These are phyloP conservation scores for Etheostoma nigrum DNA, from an alignment of 2,797 vertebrate species.

Conservation along the genomic window DNA sequence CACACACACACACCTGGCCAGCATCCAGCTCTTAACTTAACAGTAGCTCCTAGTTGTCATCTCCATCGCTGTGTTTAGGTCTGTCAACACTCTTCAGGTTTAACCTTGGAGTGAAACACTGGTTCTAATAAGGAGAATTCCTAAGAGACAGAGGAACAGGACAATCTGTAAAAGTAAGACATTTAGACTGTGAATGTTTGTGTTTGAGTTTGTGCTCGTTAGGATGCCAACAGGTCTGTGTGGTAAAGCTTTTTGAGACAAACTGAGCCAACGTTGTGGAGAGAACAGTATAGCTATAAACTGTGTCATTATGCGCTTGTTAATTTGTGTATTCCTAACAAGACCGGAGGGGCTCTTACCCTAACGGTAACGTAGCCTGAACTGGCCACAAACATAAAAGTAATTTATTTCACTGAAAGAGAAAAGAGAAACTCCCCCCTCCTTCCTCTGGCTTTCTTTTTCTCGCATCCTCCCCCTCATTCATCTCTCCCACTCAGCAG, in stretches of 20 bases:
- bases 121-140: conserved; percentile 43
- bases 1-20: conserved; percentile 22
- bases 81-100: conserved; percentile 44
- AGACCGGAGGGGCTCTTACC: conserved; percentile 16
- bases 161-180: background rate
- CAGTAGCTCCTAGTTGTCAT: conserved; percentile 49
- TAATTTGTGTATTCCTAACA: conserved; percentile 50
- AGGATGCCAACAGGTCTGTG: background rate
- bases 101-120: conserved; percentile 20
- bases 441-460: conserved; percentile 53
- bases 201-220: background rate
- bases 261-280: conserved; percentile 5
- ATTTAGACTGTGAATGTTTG: background rate
- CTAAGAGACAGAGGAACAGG: conserved; percentile 9
- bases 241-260: conserved; percentile 3
- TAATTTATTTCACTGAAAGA: conserved; percentile 79
- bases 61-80: conserved; percentile 47
- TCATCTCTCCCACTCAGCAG: conserved; percentile 76
- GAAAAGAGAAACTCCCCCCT: conserved; percentile 60
- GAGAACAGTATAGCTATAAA: conserved; percentile 40
- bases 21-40: conserved; percentile 25
- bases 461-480: conserved; percentile 34
- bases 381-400: conserved; percentile 74
- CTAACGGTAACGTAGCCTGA: conserved; percentile 52
- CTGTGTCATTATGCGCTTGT: conserved; percentile 56